Conservation (phyloP, 2,888 invertebrate genomes). For the Pammene aurita region DNA sequence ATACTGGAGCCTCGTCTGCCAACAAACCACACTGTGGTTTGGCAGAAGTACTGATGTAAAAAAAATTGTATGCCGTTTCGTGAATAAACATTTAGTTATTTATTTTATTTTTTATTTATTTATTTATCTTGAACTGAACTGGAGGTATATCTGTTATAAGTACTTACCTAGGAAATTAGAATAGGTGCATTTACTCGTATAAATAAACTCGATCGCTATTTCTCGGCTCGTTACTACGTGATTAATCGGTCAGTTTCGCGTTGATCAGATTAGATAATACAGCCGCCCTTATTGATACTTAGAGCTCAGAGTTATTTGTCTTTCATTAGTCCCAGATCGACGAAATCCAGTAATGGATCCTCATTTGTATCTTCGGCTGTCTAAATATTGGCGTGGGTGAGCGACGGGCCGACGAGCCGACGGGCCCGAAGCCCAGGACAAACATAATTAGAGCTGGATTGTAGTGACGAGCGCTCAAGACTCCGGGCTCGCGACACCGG, state of each 20-base stretch:
- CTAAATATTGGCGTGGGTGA: conserved; percentile 67
- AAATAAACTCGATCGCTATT: conserved; percentile 33
- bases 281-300: conserved; percentile 70
- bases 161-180: conserved; percentile 25
- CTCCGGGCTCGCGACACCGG: conserved; percentile 4
- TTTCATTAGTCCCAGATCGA: conserved; percentile 76
- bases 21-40: no score
- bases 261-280: conserved; percentile 63
- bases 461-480: conserved; percentile 50
- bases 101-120: not conserved
- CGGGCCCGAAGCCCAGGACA: conserved; percentile 63
- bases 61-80: no score
- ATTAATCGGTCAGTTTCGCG: conserved; percentile 46
- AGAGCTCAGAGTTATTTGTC: conserved; percentile 74
- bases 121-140: no score
- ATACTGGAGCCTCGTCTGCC: no score
- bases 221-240: conserved; percentile 38
- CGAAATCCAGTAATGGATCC: conserved; percentile 76
- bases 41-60: no score
- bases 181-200: conserved; percentile 2
- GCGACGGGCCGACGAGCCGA: conserved; percentile 63
- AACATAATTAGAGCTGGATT: conserved; percentile 70
- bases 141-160: not conserved
- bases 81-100: no score
- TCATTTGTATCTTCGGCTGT: conserved; percentile 75